Base-by-base conservation (phyloP, 2,113 vertebrate genomes). In the Noturus placidus region DNA sequence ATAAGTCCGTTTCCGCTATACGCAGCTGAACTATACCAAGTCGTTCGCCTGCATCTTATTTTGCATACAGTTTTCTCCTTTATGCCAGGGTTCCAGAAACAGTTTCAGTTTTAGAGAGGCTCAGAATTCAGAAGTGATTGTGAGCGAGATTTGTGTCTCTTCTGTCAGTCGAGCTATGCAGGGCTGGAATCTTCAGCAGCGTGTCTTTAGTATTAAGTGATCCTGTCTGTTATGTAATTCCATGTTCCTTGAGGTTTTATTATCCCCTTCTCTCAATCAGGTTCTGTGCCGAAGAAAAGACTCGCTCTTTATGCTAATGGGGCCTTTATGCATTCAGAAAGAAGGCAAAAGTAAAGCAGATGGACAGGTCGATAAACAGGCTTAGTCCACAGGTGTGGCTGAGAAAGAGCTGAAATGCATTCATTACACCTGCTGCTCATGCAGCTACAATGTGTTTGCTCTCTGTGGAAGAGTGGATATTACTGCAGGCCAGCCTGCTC, bases 1-100 rank as follows among this genome's bases (percentile, higher is more conserved):
- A 93, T 94, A 94, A 92, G 93, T 89, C 92, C 91, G 88, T 85
- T 90, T 85, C 86, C 86, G 88, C 91, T 92, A 89, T 89, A 91
- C 91, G 89, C 89, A 91, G 92, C 93, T 91, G 85, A 81, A 88
- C 90, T 87, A 89, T 87, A 92, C 89, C 87, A 92, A 90, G 88
- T 92, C n/a, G 91, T 93, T 92, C 87, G 5, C 84, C 42, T 65
- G 38, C 33, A 2, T 15, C 27, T 63, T 63, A 57, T 65, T 54
- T 77, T 87, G 67, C 56, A 77, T 79, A 11, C 27, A 2, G 20
- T 42, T 27, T 85, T 42, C 42, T 78, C 30, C 52, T 52, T 65
- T 83, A 27, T 54, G 35, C 33, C 15, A 22, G 35, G 63, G 42
- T 27, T 83, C n/a, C 7, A 33, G 74, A n/a, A 63, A 42, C 0